A percentile compares a stretch with the other conserved stretches of the same genome.
These are phyloP conservation scores for Athalia circularis DNA, from an alignment of 2,888 invertebrate species.

Conservation along the genomic window DNA sequence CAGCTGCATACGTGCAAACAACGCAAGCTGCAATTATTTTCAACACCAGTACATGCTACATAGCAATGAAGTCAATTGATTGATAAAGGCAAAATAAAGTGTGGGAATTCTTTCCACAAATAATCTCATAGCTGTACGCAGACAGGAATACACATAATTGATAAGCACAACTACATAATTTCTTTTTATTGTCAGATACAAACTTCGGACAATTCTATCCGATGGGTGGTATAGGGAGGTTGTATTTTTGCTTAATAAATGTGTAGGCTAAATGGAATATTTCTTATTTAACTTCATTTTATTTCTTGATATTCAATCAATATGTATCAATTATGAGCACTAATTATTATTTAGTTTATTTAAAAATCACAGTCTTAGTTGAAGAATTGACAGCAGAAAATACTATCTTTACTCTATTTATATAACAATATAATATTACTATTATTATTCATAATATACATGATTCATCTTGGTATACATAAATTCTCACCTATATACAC, in stretches of 20 bases:
- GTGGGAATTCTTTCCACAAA: no score
- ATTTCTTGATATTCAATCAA: conserved; percentile 70
- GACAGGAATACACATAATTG: no score
- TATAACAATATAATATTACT: conserved; percentile 31
- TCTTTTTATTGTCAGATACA: no score
- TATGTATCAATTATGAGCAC: conserved; percentile 69
- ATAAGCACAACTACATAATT: no score
- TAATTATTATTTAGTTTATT: conserved; percentile 72
- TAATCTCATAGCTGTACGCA: no score
- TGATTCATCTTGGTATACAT: conserved; percentile 60
- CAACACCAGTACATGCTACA: not conserved
- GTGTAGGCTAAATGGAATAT: not conserved
- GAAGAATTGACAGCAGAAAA: conserved; percentile 74
- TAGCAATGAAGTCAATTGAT: not conserved
- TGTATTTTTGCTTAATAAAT: not conserved
- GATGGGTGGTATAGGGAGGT: not conserved
- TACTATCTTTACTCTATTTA: conserved; percentile 71
- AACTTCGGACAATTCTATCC: no score
- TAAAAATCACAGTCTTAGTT: conserved; percentile 74
- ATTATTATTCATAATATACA: conserved; percentile 62
- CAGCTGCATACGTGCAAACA: not conserved
- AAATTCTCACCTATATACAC: no score
- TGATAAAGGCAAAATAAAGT: no score
- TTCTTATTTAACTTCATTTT: conserved; percentile 55
- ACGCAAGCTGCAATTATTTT: not conserved